A percentile compares a stretch with the other conserved stretches of the same genome.
These are phyloP conservation scores for Acanthis flammea DNA, from an alignment of 2,797 vertebrate genomes.

Conservation along the genomic window DNA sequence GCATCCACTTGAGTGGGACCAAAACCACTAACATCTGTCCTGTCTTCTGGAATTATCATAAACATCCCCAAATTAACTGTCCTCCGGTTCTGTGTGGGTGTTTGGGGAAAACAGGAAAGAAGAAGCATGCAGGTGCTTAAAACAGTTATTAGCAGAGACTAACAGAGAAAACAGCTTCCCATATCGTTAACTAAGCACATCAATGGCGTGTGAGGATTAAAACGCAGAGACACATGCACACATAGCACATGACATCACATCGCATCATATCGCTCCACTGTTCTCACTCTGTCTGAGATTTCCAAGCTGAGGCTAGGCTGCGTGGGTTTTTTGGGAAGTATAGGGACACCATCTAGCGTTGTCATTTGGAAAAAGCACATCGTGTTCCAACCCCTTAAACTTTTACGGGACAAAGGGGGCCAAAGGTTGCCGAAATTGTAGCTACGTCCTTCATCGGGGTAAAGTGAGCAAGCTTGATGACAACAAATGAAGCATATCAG, in stretches of 20 bases:
- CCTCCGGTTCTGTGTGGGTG: neutral
- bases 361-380: neutral
- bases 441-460: accelerated
- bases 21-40: neutral
- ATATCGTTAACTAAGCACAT: neutral
- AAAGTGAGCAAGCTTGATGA: neutral
- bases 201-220: neutral
- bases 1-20: neutral
- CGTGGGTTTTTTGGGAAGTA: neutral
- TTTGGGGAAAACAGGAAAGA: slow-evolving; percentile 19
- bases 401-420: neutral
- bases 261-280: neutral
- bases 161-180: neutral
- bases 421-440: accelerated
- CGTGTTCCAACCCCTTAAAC: neutral
- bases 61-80: neutral
- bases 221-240: neutral
- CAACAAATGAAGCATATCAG: neutral
- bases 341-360: slow-evolving; percentile 53
- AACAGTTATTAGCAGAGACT: neutral
- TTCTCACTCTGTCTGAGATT: neutral
- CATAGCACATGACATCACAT: too few species aligned
- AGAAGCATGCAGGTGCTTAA: neutral
- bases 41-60: neutral
- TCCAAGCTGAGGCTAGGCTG: neutral